Evolutionary conservation across 2,888 invertebrate genomes (phyloP).

Genomic region (Polymixis lichenea): DNA sequence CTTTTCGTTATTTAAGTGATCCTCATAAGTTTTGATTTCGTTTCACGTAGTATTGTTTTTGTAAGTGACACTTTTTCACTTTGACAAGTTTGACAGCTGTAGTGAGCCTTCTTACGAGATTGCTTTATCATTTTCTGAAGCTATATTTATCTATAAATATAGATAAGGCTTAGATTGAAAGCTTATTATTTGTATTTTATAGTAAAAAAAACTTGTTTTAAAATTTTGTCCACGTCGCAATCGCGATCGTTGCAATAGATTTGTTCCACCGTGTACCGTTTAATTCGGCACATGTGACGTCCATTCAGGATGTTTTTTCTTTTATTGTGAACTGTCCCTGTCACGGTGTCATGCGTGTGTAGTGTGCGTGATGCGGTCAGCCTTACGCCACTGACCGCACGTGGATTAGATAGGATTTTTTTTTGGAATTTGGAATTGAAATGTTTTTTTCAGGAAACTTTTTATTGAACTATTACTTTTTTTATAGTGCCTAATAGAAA

Average conservation of each 20-base stretch:
- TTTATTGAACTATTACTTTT: neutral
- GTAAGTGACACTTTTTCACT: neutral
- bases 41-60: too few relatives aligned
- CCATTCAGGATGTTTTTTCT: conserved; percentile 47
- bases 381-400: conserved; percentile 26
- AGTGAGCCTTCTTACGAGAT: neutral
- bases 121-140: neutral
- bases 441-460: conserved; percentile 4
- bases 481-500: neutral
- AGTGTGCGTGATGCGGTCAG: conserved; percentile 49
- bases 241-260: conserved; percentile 26
- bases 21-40: neutral
- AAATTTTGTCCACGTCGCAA: conserved; percentile 23
- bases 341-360: conserved; percentile 63
- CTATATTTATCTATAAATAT: too few relatives aligned
- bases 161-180: neutral
- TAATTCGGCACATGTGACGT: conserved; percentile 58
- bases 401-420: conserved; percentile 35
- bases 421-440: conserved; percentile 51
- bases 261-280: conserved; percentile 42
- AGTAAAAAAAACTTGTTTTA: conserved; percentile 1
- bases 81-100: neutral
- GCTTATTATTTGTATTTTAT: neutral
- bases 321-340: conserved; percentile 67
- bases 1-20: neutral